phyloP scores from a whole-genome alignment of 2,888 invertebrate species.

The Dynastes maya region DNA sequence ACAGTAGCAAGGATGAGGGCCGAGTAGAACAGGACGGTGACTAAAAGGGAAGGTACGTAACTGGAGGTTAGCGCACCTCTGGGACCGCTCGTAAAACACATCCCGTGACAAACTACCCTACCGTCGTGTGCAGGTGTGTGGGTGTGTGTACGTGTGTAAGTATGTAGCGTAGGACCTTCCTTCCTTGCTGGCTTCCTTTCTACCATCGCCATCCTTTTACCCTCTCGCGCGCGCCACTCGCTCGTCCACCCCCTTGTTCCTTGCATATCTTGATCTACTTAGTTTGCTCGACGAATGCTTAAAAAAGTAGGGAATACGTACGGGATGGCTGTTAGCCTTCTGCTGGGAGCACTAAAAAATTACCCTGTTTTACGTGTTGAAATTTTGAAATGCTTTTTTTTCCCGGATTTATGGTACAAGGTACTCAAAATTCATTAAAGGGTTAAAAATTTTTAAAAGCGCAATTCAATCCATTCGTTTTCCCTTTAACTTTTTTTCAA shows the following conservation, averaged over 20 bases:
- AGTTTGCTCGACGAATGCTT: slow-evolving; percentile 45
- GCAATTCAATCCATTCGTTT: too few relatives aligned
- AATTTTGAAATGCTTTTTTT: slow-evolving; percentile 14
- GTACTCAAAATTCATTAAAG: slow-evolving; percentile 9
- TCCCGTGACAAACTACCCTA: slow-evolving; percentile 67
- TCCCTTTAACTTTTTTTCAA: too few relatives aligned
- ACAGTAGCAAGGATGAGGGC: slow-evolving; percentile 1
- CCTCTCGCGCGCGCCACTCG: slow-evolving; percentile 20
- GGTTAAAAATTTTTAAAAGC: too few relatives aligned
- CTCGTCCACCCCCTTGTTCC: slow-evolving; percentile 47
- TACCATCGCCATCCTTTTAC: slow-evolving; percentile 22
- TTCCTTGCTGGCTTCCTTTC: not conserved
- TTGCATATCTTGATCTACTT: slow-evolving; percentile 52
- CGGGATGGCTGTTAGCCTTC: slow-evolving; percentile 4
- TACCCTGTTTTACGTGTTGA: slow-evolving; percentile 10
- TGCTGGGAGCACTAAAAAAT: slow-evolving; percentile 15
- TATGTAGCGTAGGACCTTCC: slow-evolving; percentile 32
- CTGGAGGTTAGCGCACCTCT: slow-evolving; percentile 70
- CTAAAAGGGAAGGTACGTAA: slow-evolving; percentile 71
- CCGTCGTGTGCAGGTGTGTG: slow-evolving; percentile 41
- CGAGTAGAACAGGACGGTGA: slow-evolving; percentile 56
- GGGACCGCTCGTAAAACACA: slow-evolving; percentile 71
- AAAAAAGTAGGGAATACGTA: slow-evolving; percentile 33
- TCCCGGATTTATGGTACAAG: too few relatives aligned
- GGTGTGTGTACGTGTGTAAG: slow-evolving; percentile 39